phyloP scores from a whole-genome alignment of 2,888 invertebrate species.

The Apoderus coryli region DNA sequence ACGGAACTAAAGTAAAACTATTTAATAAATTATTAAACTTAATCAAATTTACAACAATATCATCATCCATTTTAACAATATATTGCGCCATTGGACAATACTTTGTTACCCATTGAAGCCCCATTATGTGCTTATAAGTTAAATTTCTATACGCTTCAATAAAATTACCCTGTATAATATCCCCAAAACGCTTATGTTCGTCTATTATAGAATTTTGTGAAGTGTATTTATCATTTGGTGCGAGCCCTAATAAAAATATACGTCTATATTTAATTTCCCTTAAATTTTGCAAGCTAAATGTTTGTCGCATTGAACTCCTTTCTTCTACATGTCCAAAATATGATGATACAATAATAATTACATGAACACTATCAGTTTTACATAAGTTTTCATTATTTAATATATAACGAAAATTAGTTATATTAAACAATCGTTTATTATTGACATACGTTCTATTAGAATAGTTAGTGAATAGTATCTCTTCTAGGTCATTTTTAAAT shows the following conservation, averaged over 20 bases:
- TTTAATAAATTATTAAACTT: constrained; percentile 36
- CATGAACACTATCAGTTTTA: constrained; percentile 19
- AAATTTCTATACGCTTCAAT: constrained; percentile 63
- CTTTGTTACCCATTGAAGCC: constrained; percentile 56
- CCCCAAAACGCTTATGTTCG: constrained; percentile 49
- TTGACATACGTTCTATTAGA: too few species aligned
- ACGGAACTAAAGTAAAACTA: constrained; percentile 25
- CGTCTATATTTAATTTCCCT: constrained; percentile 42
- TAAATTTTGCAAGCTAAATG: constrained; percentile 45
- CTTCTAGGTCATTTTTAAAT: too few species aligned
- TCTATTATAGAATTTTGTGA: constrained; percentile 42
- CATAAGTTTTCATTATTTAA: constrained; percentile 22
- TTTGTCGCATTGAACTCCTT: constrained; percentile 53
- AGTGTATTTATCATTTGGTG: constrained; percentile 36
- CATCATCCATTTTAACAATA: constrained; percentile 71
- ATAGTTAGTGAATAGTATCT: too few species aligned
- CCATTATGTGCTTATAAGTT: constrained; percentile 75
- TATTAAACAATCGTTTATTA: constrained; percentile 21
- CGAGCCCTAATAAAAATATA: constrained; percentile 55
- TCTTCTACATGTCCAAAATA: constrained; percentile 57
- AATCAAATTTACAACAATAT: constrained; percentile 57
- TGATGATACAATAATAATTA: constrained; percentile 53
- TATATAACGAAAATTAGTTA: constrained; percentile 23
- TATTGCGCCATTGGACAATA: constrained; percentile 45
- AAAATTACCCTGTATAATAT: constrained; percentile 65